Base-by-base conservation (phyloP, 2,797 vertebrate genomes). In the Tapirus indicus region DNA sequence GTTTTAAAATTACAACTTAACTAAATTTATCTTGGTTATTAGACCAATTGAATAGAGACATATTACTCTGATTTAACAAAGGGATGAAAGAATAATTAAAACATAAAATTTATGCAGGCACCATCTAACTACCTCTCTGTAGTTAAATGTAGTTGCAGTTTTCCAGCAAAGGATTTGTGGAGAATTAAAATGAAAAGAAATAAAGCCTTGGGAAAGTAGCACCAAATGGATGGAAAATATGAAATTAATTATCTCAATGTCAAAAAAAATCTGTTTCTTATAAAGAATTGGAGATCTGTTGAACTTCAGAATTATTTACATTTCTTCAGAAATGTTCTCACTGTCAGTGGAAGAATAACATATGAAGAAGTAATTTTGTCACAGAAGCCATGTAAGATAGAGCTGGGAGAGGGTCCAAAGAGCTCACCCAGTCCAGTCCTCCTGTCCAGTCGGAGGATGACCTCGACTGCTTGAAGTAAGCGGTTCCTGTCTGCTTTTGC, bases 231-330 rank as follows among this genome's bases (percentile, higher is more conserved):
- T 68, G 68, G 79, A 82, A 97, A 98, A 92, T 96, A 91, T 91
- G 94, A 96, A 97, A 92, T 95, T 95, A 97, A 94, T 98, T 97
- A 93, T 92, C 84, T 88, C 54, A 62, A 79, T 38, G 58, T 93
- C 80, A 92, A 75, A 18, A 87, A 71, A 87, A 88, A 56, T 93
- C 47, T 97, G 86, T 96, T 96, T 95, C 74, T 95, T 85, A 84
- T 96, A 84, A 97, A 95, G 74, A 94, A 84, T 9, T 68, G 13
- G 82, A 92, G n/a, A 91, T 89, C 47, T 91, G 38, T 84, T 93
- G n/a, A 60, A 29, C 58, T 94, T 97, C 78, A 96, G 80, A 91
- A 89, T 94, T 94, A 96, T 94, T 94, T 97, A 84, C 54, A 83
- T 97, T 97, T 97, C 83, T 66, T 79, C 41, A 94, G 69, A 69